Base-by-base conservation (phyloP, 2,888 invertebrate species). In the Mimachlamys varia region DNA sequence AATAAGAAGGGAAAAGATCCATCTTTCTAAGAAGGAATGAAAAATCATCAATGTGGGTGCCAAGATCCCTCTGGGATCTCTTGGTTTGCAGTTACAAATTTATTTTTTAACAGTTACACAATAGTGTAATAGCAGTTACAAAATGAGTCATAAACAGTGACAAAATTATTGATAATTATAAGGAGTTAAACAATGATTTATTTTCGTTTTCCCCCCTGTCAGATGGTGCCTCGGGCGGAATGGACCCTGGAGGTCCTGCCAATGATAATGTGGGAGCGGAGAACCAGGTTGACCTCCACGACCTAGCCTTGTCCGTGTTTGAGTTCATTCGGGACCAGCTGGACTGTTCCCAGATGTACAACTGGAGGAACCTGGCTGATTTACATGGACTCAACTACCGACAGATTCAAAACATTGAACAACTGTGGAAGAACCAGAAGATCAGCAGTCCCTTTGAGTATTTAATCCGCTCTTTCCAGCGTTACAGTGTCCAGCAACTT, bases 401-500 rank as follows among this genome's bases (percentile, higher is more conserved):
- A 3, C 76, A 76, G 76, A 76, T 76, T 13, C 76, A 76, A 33
- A 33, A 76, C 19, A 76, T 76, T 76, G 76, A 76, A 76, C 76
- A 76, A 33, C 15, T 76, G 33, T 76, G 76, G 76, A 76, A 76
- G 33, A 27, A 33, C 22, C 27, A 33, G 0, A 76, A 33, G 33
- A 76, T 76, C 33, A 27, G 27, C 2, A 76, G 76, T 33, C 76
- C 76, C 12, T 76, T 76, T 33, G 76, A 33, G 76, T 76, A 76
- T 15, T 33, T 76, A 76, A 76, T 76, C 33, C 76, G 33, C 33
- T 33, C 76, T 12, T 76, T 76, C 76, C 76, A 76, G 33, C 76
- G 76, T 13, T 76, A 76, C 27, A 76, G 13, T 76, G 76, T 76
- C 33, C 76, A 76, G 76, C 76, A 76, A 76, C 76, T 76, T 33